These are phyloP conservation scores for Ephestia elutella DNA, from an alignment of 1,140 invertebrate genomes.

Conservation along the genomic window DNA sequence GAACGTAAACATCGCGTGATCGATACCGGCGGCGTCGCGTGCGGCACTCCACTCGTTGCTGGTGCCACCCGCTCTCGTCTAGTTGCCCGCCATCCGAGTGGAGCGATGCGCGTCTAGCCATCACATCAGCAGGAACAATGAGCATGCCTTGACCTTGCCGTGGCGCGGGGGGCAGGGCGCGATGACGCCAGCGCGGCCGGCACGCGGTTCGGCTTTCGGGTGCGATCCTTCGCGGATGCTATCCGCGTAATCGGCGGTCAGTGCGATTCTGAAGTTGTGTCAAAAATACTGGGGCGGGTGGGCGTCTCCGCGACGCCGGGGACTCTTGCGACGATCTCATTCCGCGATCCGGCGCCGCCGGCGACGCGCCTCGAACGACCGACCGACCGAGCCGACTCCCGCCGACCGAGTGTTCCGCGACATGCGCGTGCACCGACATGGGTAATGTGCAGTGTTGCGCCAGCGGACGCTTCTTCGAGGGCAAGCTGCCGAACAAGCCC, in stretches of 20 bases:
- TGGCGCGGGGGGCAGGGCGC: conserved; percentile 50
- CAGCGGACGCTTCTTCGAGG: conserved; percentile 57
- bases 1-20: conserved; percentile 60
- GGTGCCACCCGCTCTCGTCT: conserved; percentile 15
- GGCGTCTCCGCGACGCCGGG: conserved; percentile 51
- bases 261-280: conserved; percentile 52
- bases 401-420: conserved; percentile 55
- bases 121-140: conserved; percentile 50
- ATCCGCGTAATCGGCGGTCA: conserved; percentile 70
- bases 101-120: conserved; percentile 37
- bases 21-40: conserved; percentile 44
- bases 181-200: conserved; percentile 68
- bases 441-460: conserved; percentile 73
- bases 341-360: conserved; percentile 67
- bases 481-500: conserved; percentile 50
- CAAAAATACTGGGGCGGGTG: conserved; percentile 62
- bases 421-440: conserved; percentile 68
- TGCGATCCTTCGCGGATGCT: conserved; percentile 68
- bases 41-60: conserved; percentile 20
- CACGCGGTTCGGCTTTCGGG: conserved; percentile 68
- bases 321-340: conserved; percentile 48
- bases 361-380: conserved; percentile 70
- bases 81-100: conserved; percentile 25
- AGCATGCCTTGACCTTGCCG: conserved; percentile 68
- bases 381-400: conserved; percentile 61